Evolutionary conservation across 2,888 invertebrate genomes (phyloP), one percentile per base, ranked within the genome.

Genomic region (Crepidodera aurea): DNA sequence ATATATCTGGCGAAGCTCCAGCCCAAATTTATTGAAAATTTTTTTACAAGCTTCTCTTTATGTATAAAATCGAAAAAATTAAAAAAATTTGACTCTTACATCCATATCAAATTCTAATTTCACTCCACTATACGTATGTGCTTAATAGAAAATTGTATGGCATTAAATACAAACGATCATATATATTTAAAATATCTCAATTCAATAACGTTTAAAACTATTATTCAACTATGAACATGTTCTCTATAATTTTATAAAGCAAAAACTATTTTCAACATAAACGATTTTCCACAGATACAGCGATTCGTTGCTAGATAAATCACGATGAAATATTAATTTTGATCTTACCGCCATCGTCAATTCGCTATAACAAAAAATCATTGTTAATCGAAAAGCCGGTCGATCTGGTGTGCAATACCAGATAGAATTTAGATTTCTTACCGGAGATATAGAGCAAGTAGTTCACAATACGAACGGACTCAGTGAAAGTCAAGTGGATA

Each of bases 401-500:
- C n/a, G n/a, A n/a, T n/a, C 51, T 56, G 44, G 50, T 67, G 62
- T 66, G 65, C 64, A 22, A 65, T 65, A 27, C 27, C 27, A 29
- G 27, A 12, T 27, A 62, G 51, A 61, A 54, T 65, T 61, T 27
- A 66, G 61, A 68, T 69, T 64, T 55, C 56, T 59, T 51, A 55
- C 22, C 48, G 55, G 39, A 64, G 64, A 70, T 68, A 64, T 56
- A 60, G 55, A 57, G 50, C 61, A 57, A 46, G 22, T 44, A 22
- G 16, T 37, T 13, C 22, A 12, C 25, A 56, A 16, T 44, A 16
- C 8, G 27, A 46, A 63, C 60, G 34, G 51, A 66, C 65, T 64
- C 64, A 73, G 73, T 71, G 73, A 73, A 73, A 73, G 72, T 72
- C 63, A 63, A 65, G 69, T 67, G 65, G 60, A 64, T 70, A 70